Evolutionary conservation across 2,888 invertebrate genomes (phyloP), one percentile per base, ranked within the genome.

Genomic region (Drosophila mercatorum): DNA sequence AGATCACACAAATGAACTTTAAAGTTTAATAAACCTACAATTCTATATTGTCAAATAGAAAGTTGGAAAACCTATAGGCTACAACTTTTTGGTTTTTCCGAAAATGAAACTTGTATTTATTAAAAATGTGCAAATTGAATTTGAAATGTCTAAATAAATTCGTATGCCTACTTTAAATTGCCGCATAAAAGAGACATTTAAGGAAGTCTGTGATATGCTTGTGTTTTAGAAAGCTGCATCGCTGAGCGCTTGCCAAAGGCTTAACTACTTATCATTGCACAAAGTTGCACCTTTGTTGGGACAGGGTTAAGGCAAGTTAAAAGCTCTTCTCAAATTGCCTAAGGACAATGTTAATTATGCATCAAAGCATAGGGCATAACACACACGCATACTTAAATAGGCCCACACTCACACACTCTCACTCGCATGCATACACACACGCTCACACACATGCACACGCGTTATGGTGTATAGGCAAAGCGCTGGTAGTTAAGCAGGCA

Each of bases 301-400:
- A 51, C 63, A 77, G 78, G 80, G 72, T 78, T 87, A 75, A 74
- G 80, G 68, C 76, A 72, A 70, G 70, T 67, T 73, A 75, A 78
- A 78, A 76, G 72, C 70, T 67, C 77, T 83, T 75, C 83, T 86
- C 81, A 84, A 88, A 82, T 84, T 88, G 81, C 80, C 75, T 84
- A 81, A 89, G 81, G 90, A 85, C 83, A 83, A 88, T 88, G 84
- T 89, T 90, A 88, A 89, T 88, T 89, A 90, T 89, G 83, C 88
- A 88, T 78, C 83, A 81, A 86, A 81, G 81, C 80, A 77, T 72
- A 72, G 68, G 65, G 66, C 68, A 63, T 31, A 64, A 47, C 64
- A 71, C 43, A 66, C 41, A 66, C 57, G 43, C 46, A 66, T n/a
- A 43, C 58, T 49, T 59, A 49, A 41, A 43, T 12, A 53, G 26